A percentile compares a stretch with the other conserved stretches of the same genome.
phyloP scores from a whole-genome alignment of 2,888 invertebrate genomes.

The Dendrolimus pini region DNA sequence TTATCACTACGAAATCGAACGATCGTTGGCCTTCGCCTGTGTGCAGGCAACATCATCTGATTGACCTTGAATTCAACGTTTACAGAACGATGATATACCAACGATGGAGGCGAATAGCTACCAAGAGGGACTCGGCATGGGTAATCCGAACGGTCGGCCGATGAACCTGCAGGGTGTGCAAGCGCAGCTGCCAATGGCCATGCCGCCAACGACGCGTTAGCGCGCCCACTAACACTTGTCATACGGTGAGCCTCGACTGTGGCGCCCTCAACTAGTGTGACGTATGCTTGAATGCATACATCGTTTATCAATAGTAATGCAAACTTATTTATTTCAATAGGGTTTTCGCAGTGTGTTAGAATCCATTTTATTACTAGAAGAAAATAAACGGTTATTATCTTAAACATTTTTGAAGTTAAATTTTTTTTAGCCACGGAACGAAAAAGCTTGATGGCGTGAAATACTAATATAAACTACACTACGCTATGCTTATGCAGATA shows the following conservation, averaged over 20 bases:
- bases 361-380: no score
- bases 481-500: no score
- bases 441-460: no score
- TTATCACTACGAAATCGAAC: no score
- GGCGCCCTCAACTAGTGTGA: neutral
- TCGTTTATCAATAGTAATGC: neutral
- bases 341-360: no score
- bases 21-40: no score
- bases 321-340: no score
- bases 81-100: constrained; percentile 84
- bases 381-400: no score
- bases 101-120: constrained; percentile 85
- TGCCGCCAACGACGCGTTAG: constrained; percentile 65
- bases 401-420: no score
- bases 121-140: constrained; percentile 73
- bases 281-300: neutral
- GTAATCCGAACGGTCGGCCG: constrained; percentile 68
- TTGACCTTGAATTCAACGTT: neutral
- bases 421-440: no score
- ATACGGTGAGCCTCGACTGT: neutral
- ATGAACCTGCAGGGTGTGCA: constrained; percentile 71
- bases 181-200: constrained; percentile 63
- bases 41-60: no score
- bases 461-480: no score
- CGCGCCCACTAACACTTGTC: constrained; percentile 1